These are phyloP conservation scores for Limnodromus scolopaceus DNA, from an alignment of 2,797 vertebrate genomes.

Conservation along the genomic window DNA sequence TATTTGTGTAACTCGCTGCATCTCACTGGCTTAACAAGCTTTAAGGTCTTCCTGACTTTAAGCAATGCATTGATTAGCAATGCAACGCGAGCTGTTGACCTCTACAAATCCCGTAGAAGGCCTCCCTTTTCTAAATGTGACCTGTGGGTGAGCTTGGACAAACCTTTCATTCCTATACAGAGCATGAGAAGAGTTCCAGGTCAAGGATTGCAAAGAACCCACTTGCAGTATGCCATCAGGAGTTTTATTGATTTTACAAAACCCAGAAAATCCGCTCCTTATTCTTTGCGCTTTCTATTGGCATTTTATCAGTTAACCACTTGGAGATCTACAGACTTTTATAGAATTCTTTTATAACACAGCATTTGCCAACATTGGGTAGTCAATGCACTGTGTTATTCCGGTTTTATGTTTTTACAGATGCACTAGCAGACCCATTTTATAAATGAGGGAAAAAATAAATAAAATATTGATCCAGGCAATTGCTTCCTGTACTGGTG, in stretches of 20 bases:
- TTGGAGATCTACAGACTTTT: not conserved
- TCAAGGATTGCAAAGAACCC: not conserved
- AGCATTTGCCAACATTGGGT: not conserved
- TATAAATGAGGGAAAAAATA: not conserved
- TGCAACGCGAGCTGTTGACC: not conserved
- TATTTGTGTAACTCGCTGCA: not conserved
- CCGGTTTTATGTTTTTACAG: not conserved
- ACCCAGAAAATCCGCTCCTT: not conserved
- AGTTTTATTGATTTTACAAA: not conserved
- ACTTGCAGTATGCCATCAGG: not conserved
- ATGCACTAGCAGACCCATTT: not conserved
- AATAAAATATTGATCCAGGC: constrained; percentile 34
- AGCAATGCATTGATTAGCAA: not conserved
- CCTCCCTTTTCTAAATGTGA: not conserved
- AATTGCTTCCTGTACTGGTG: not conserved
- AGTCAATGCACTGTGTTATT: not conserved
- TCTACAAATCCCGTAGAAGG: not conserved
- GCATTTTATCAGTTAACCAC: not conserved
- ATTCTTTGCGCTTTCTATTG: not conserved
- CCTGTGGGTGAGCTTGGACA: not conserved
- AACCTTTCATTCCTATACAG: not conserved
- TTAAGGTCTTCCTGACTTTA: not conserved
- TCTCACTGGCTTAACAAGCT: not conserved
- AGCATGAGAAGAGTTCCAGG: not conserved
- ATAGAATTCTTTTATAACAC: not conserved